These are phyloP conservation scores for Colletes collaris DNA, from an alignment of 2,888 invertebrate species.

Conservation along the genomic window DNA sequence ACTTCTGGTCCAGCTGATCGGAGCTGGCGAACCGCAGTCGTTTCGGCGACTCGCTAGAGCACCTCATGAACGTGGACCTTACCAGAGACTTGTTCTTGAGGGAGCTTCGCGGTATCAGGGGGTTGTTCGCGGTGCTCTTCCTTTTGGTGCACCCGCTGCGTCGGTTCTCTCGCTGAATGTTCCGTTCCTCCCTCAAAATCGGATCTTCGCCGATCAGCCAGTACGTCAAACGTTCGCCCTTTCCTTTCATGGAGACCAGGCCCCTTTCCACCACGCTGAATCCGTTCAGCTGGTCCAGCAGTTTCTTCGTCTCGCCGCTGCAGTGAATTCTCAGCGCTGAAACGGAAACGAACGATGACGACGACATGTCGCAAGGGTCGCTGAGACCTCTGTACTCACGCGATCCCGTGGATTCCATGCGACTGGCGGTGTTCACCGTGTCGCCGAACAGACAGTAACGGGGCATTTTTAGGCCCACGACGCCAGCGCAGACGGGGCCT, in stretches of 20 bases:
- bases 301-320: constrained; percentile 88
- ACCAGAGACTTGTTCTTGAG: constrained; percentile 87
- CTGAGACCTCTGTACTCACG: constrained; percentile 84
- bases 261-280: constrained; percentile 91
- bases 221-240: constrained; percentile 92
- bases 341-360: background rate
- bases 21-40: constrained; percentile 91
- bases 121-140: constrained; percentile 63
- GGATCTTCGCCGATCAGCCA: constrained; percentile 92
- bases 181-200: constrained; percentile 85
- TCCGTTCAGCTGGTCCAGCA: constrained; percentile 89
- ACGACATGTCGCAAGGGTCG: too few relatives aligned
- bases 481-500: constrained; percentile 96
- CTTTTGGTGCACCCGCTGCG: constrained; percentile 70
- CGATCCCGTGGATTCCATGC: constrained; percentile 93
- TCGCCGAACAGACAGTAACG: constrained; percentile 96
- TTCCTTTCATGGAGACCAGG: constrained; percentile 91
- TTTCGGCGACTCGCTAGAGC: constrained; percentile 93
- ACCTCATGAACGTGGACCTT: constrained; percentile 84
- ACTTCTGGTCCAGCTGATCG: constrained; percentile 86
- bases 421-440: constrained; percentile 95
- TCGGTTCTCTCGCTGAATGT: constrained; percentile 84
- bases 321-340: constrained; percentile 93
- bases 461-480: constrained; percentile 96
- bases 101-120: constrained; percentile 86